Evolutionary conservation across 2,888 invertebrate species (phyloP), one percentile per base, ranked within the genome.

Genomic region (Dichetophora obliterata): DNA sequence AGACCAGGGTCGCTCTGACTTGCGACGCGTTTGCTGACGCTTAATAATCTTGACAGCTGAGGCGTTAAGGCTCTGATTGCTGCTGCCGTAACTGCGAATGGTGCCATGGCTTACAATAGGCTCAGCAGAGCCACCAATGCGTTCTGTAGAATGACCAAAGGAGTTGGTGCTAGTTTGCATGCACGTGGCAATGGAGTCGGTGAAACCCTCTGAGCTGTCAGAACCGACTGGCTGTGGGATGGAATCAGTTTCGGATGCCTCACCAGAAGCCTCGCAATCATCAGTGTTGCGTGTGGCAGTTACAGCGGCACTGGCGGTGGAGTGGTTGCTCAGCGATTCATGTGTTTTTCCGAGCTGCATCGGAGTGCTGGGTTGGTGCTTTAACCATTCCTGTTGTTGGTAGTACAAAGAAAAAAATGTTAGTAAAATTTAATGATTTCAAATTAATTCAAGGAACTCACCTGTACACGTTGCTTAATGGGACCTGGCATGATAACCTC

Each of bases 221-320:
- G 95, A 94, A 69, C 92, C 93, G 1, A 16, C 68, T 50, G 89
- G 89, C 9, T 84, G 90, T 79, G 94, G 94, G 71, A 92, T 83
- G 22, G 89, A 89, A 82, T 89, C 89, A 3, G 88, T 87, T 83
- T 89, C 89, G 61, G 96, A 96, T 82, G 95, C 96, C 89, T 96
- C 96, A 16, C 96, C 95, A 77, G 96, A 96, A 0, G 96, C 96
- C 87, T 96, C 96, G 88, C 96, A 96, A 88, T 89, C 90, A 75
- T 89, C 89, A 61, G 84, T 52, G 34, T 11, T 70, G 68, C 80
- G 80, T 34, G 78, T 66, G n/a, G 71, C 48, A 34, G 63, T 11
- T 43, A 48, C 76, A 70, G 65, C 24, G 9, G 19, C 71, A 37
- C 0, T 37, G 37, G 19, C 57, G 16, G 76, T 57, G 14, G 75